Evolutionary conservation across 1,140 invertebrate species (phyloP).

Genomic region (Lasioglossum baleicum): DNA sequence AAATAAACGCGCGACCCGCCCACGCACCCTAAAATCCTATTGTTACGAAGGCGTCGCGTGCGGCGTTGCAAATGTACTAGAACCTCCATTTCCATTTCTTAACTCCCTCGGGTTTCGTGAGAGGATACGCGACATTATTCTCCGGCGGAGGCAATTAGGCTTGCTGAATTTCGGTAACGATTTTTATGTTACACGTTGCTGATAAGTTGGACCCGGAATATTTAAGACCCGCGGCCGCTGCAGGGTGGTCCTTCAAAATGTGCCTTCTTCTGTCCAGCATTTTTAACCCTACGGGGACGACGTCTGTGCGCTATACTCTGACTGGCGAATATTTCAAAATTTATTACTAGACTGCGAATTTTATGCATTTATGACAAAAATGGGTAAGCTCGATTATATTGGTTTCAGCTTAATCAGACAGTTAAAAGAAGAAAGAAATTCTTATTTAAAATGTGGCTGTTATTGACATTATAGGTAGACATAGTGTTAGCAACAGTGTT

Average conservation of each 20-base stretch:
- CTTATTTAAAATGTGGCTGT: no score
- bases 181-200: background rate
- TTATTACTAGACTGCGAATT: no score
- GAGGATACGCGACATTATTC: slow-evolving; percentile 1
- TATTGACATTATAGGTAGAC: no score
- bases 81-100: slow-evolving; percentile 53
- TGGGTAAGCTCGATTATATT: no score
- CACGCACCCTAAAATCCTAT: slow-evolving; percentile 61
- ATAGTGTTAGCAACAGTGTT: no score
- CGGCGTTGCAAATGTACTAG: slow-evolving; percentile 59
- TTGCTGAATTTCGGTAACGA: slow-evolving; percentile 9
- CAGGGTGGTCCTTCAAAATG: background rate
- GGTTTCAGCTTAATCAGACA: no score
- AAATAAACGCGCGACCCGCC: slow-evolving; percentile 58
- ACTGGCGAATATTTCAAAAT: no score
- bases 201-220: background rate
- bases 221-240: background rate
- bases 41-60: slow-evolving; percentile 60
- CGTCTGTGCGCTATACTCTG: no score
- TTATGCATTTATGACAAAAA: no score
- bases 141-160: background rate
- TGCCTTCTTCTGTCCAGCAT: background rate
- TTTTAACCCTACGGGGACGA: no score
- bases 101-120: slow-evolving; percentile 11
- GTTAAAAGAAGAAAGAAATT: no score